phyloP scores from a whole-genome alignment of 2,888 invertebrate species.

The Ischnus inquisitorius region DNA sequence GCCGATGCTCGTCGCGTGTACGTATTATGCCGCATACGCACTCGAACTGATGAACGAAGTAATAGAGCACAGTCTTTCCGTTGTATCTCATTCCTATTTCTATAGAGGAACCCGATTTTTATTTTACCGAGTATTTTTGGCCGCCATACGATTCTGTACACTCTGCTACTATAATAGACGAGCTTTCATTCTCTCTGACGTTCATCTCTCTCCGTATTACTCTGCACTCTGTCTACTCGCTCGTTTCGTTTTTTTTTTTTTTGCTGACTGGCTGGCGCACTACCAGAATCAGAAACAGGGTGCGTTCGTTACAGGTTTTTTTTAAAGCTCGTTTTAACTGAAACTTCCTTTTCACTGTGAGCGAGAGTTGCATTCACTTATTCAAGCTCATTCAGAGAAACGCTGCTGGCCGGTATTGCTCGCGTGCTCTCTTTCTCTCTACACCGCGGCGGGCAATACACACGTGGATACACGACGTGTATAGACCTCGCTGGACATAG shows the following conservation, averaged over 20 bases:
- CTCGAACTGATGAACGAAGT: slow-evolving; percentile 56
- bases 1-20: slow-evolving; percentile 6
- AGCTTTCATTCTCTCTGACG: slow-evolving; percentile 48
- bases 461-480: slow-evolving; percentile 4
- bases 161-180: slow-evolving; percentile 27
- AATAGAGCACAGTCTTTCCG: slow-evolving; percentile 29
- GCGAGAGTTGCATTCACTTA: slow-evolving; percentile 71
- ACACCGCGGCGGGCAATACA: slow-evolving; percentile 30
- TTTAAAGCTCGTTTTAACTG: slow-evolving; percentile 74
- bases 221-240: slow-evolving; percentile 22
- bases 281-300: slow-evolving; percentile 12
- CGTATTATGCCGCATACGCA: slow-evolving; percentile 2
- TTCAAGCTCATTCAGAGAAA: slow-evolving; percentile 70
- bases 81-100: slow-evolving; percentile 34
- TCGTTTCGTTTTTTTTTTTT: slow-evolving; percentile 49
- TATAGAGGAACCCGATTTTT: slow-evolving; percentile 35
- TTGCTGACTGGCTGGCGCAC: slow-evolving; percentile 47
- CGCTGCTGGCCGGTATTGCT: slow-evolving; percentile 40
- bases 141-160: slow-evolving; percentile 21
- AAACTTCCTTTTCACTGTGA: slow-evolving; percentile 69
- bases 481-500: slow-evolving; percentile 9
- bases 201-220: slow-evolving; percentile 28
- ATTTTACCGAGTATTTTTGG: slow-evolving; percentile 52
- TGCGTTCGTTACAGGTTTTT: slow-evolving; percentile 72
- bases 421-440: slow-evolving; percentile 26